Base-by-base conservation (phyloP, 2,113 vertebrate species). In the Malurus elegans region DNA sequence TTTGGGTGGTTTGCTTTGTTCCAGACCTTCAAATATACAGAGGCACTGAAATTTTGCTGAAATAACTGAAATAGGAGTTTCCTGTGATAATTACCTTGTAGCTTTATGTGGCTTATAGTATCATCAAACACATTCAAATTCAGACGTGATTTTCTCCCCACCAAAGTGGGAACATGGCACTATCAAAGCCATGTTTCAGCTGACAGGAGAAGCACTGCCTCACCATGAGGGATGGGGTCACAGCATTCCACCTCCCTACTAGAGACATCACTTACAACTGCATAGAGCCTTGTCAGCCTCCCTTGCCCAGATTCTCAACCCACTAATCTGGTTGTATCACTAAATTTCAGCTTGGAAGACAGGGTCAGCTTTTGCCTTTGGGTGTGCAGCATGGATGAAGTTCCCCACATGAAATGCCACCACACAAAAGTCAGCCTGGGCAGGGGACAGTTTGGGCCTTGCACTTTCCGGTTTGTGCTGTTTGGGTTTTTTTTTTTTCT, bases 1-100 rank as follows among this genome's bases (percentile, higher is more conserved):
- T 95, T 79, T 85, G 80, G 38, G 38, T 38, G 38, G 38, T 38
- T 90, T 93, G 86, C 69, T 95, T 79, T 85, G 80, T 75, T 92
- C 25, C 40, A 56, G 40, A 47, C 66, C 57, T 89, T 92, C 47
- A 86, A 64, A 91, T 16, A 26, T 48, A 80, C 26, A 20, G 2
- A 80, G 38, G 13, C 50, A 64, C 38, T 78, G 71, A 83, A 86
- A 88, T 86, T 73, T 76, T 88, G 32, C 74, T 86, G 86, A 92
- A 87, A 78, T 62, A 66, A 76, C 34, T 78, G 58, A 81, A 86
- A 45, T 20, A 21, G 20, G 6, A 62, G 38, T 83, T 94, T 88
- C 21, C 51, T 66, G 54, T 70, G 47, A 70, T 71, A 78, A 74
- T 48, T 91, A 71, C 17, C 19, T 76, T 58, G 44, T 36, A 58